Conservation (phyloP, 2,113 vertebrate species). For the Coptodon rendalli region DNA sequence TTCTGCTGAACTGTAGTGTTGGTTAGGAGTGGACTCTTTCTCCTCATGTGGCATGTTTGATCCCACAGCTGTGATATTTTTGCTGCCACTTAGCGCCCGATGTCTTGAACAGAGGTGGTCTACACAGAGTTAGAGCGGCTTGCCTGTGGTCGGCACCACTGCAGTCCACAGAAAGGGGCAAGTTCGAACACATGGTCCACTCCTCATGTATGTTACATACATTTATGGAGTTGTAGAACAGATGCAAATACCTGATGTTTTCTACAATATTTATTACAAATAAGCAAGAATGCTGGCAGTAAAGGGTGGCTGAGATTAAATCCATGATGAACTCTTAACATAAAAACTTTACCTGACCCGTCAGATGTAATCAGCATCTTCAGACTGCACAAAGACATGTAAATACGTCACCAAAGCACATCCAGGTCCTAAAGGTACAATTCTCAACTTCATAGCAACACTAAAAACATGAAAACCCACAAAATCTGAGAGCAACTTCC, state of each 20-base stretch:
- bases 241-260: neutral
- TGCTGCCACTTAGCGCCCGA: constrained; percentile 66
- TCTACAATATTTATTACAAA: neutral
- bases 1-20: constrained; percentile 17
- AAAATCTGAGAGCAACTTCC: neutral
- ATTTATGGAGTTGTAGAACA: neutral
- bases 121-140: constrained; percentile 34
- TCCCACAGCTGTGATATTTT: constrained; percentile 68
- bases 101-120: constrained; percentile 65
- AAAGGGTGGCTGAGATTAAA: neutral
- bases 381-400: neutral
- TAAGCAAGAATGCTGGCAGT: neutral
- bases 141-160: constrained; percentile 31
- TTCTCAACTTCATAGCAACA: neutral
- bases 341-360: neutral
- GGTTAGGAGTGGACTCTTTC: constrained; percentile 12
- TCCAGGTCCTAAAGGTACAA: neutral
- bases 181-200: neutral
- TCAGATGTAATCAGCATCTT: neutral
- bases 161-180: constrained; percentile 12
- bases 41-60: constrained; percentile 54
- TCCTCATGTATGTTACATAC: neutral
- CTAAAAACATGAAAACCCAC: neutral
- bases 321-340: neutral
- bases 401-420: neutral